A percentile compares a stretch with the other conserved stretches of the same genome.
Evolutionary conservation across 30 jellyfish, hydroid and myxozoan genomes (phyloP).

Genomic region (Aurelia aurita): DNA sequence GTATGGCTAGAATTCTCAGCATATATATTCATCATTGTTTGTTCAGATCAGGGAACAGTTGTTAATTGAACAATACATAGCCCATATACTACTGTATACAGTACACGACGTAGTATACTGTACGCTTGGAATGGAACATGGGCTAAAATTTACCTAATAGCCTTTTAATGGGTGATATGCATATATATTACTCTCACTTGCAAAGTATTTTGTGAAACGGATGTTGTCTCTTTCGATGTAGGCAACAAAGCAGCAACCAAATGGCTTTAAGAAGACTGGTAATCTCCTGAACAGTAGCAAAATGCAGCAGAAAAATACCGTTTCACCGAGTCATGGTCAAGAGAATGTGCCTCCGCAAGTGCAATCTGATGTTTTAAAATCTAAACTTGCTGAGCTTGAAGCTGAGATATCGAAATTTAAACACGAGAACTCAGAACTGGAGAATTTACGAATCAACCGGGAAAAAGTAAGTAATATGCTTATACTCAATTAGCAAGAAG

Average conservation of each 20-base stretch:
- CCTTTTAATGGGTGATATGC: background rate
- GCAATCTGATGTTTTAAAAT: conserved; percentile 56
- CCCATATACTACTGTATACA: too few species aligned
- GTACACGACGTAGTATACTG: too few species aligned
- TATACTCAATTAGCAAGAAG: too few species aligned
- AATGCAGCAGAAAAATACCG: background rate
- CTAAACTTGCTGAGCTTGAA: conserved; percentile 81
- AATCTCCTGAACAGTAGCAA: background rate
- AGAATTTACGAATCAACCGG: conserved; percentile 67
- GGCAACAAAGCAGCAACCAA: conserved; percentile 1
- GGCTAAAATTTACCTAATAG: too few species aligned
- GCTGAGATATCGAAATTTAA: conserved; percentile 81
- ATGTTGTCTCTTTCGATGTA: background rate
- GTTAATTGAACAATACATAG: too few species aligned
- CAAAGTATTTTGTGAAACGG: too few species aligned
- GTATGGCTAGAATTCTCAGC: too few species aligned
- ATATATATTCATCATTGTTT: too few species aligned
- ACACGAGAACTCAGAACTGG: conserved; percentile 69
- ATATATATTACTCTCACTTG: background rate
- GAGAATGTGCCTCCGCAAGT: conserved; percentile 23
- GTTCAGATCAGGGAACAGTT: too few species aligned
- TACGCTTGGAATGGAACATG: too few species aligned
- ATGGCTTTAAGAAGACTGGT: background rate
- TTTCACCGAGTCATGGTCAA: background rate
- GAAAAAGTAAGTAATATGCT: conserved; percentile 67